phyloP scores from a whole-genome alignment of 2,888 invertebrate species.

The Drosophila prostipennis region DNA sequence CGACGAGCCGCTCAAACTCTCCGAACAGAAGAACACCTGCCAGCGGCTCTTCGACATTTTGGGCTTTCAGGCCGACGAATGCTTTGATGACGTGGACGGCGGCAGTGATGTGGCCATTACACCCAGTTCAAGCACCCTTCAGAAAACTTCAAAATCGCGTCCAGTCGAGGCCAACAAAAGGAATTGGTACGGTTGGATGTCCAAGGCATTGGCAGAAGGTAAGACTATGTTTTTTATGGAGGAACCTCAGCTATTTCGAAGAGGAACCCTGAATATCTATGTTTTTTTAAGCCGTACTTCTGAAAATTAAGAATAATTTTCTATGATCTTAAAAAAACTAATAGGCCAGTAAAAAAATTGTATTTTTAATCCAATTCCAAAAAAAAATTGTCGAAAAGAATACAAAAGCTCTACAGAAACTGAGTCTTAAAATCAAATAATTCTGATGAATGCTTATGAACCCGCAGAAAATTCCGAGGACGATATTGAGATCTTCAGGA shows the following conservation, averaged over 20 bases:
- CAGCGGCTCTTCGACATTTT: conserved; percentile 60
- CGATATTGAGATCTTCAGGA: conserved; percentile 49
- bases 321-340: too few relatives aligned
- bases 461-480: conserved; percentile 59
- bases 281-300: too few relatives aligned
- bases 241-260: too few relatives aligned
- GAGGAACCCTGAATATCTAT: too few relatives aligned
- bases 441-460: not conserved
- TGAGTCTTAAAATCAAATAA: not conserved
- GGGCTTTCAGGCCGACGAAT: conserved; percentile 43
- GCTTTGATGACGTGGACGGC: not conserved
- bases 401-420: too few relatives aligned
- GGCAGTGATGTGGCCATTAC: not conserved
- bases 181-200: conserved; percentile 56
- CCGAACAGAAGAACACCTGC: conserved; percentile 37
- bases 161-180: not conserved
- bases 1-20: conserved; percentile 15
- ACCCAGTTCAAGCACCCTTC: not conserved
- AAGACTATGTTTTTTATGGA: not conserved
- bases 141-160: not conserved
- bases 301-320: too few relatives aligned
- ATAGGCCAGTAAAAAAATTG: too few relatives aligned
- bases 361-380: too few relatives aligned
- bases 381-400: too few relatives aligned
- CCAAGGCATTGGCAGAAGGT: conserved; percentile 51